Base-by-base conservation (phyloP, 2,113 vertebrate genomes). In the Zonotrichia leucophrys region DNA sequence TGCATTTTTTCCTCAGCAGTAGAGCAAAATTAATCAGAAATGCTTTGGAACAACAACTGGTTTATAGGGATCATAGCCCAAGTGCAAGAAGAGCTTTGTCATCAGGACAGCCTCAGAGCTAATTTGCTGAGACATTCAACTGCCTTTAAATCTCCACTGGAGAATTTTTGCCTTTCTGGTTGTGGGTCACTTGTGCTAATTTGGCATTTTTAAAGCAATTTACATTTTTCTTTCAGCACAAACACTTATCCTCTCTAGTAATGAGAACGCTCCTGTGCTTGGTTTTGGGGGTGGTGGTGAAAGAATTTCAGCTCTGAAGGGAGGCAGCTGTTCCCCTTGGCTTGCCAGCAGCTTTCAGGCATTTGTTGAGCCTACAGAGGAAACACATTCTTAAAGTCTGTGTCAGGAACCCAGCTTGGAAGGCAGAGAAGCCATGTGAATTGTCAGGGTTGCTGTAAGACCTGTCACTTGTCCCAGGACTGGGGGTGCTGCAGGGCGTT, bases 261-360 rank as follows among this genome's bases (percentile, higher is more conserved):
- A 92, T 42, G 75, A 66, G 90, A 90, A 80, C 0, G 4, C 82
- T 94, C 68, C 90, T 72, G 94, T 68, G 85, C 87, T 75, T 41
- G 91, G 76, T 35, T 80, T 90, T 42, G 63, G 82, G 82, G 87
- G 75, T 53, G 89, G 87, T 92, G 92, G 78, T 92, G 95, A 92
- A 90, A 97, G 95, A 88, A 42, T 75, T 22, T 86, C 56, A 55
- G 5, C 10, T 74, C 44, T 94, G 95, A 97, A 39, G 73, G 31
- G 82, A 93, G 76, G 88, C 96, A 96, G 94, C 96, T 96, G 96
- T 83, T 96, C 89, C 55, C 72, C 72, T 92, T 90, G 91, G 93
- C 94, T 88, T 69, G 5, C 76, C 89, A 89, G 64, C 0, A 0
- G 13, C 30, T 27, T 12, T 28, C 80, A 90, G 79, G 75, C 93